Conservation (phyloP, 2,113 vertebrate genomes). For the Sinocyclocheilus anophthalmus region DNA sequence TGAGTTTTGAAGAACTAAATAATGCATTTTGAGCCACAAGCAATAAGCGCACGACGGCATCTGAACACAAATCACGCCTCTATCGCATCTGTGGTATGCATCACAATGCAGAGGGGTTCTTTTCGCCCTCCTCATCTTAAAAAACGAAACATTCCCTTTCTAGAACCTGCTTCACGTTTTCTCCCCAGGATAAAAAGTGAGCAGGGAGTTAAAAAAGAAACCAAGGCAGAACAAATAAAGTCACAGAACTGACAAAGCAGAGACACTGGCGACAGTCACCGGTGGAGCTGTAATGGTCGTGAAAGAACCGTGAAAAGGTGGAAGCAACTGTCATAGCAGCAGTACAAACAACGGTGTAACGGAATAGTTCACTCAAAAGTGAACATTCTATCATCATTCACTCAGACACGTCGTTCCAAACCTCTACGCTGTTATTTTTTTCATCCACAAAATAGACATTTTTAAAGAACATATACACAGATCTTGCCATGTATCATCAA, state of each 20-base stretch:
- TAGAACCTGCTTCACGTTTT: slow-evolving; percentile 34
- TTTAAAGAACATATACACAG: not conserved
- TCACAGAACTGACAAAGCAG: slow-evolving; percentile 11
- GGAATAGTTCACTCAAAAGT: slow-evolving; percentile 2
- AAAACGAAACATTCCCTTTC: slow-evolving; percentile 47
- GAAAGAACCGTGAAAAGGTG: not conserved
- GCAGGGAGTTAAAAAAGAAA: slow-evolving; percentile 45
- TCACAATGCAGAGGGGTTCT: slow-evolving; percentile 39
- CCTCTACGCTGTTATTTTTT: not conserved
- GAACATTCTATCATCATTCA: not conserved
- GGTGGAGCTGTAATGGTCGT: slow-evolving; percentile 11
- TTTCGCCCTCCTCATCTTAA: slow-evolving; percentile 45
- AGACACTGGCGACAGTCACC: not conserved
- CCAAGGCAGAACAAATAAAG: slow-evolving; percentile 49
- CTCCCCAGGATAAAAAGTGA: slow-evolving; percentile 32
- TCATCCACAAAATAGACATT: not conserved
- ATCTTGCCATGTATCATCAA: slow-evolving; percentile 4
- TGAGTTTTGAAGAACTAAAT: slow-evolving; percentile 36
- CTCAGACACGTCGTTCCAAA: not conserved
- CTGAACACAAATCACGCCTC: slow-evolving; percentile 44
- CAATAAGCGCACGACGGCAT: slow-evolving; percentile 22
- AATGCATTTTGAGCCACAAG: slow-evolving; percentile 41
- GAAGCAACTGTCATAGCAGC: slow-evolving; percentile 14
- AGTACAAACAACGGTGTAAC: not conserved
- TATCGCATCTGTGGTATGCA: slow-evolving; percentile 44